Percentiles rank a stretch among this genome's conserved stretches.
Conservation (phyloP, 2,113 vertebrate species). For the Nibea albiflora region DNA sequence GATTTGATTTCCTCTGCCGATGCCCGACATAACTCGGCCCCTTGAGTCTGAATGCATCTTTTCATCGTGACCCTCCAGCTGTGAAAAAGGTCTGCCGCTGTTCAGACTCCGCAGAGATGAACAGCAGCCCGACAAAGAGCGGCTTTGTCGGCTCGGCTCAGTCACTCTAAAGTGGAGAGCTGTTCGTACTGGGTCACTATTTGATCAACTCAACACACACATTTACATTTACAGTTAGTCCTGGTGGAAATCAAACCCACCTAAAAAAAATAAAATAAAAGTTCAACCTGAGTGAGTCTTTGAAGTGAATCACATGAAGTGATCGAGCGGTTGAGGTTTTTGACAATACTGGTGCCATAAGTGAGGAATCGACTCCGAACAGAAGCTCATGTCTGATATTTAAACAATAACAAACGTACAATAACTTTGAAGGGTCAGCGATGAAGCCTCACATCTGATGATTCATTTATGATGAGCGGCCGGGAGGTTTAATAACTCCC, state of each 20-base stretch:
- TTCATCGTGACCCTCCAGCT: constrained; percentile 31
- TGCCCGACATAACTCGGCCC: neutral
- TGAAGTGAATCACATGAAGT: too few species aligned
- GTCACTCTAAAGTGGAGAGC: constrained; percentile 15
- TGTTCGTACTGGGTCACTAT: neutral
- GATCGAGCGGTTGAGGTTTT: too few species aligned
- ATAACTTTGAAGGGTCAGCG: neutral
- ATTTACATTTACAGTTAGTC: too few species aligned
- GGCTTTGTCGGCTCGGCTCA: constrained; percentile 25
- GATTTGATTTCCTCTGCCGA: neutral
- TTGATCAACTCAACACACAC: neutral
- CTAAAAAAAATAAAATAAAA: too few species aligned
- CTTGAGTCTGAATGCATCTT: constrained; percentile 22
- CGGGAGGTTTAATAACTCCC: neutral
- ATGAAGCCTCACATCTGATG: neutral
- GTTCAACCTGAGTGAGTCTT: neutral
- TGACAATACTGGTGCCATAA: too few species aligned
- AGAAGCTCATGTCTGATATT: too few species aligned
- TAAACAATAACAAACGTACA: too few species aligned
- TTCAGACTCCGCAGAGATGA: constrained; percentile 26
- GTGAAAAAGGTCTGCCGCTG: constrained; percentile 10
- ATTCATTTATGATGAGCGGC: neutral
- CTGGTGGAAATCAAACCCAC: neutral
- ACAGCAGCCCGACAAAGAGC: constrained; percentile 47
- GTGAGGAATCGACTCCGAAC: too few species aligned